A percentile compares a stretch with the other conserved stretches of the same genome.
phyloP scores from a whole-genome alignment of 2,113 vertebrate genomes.

The Equus quagga region DNA sequence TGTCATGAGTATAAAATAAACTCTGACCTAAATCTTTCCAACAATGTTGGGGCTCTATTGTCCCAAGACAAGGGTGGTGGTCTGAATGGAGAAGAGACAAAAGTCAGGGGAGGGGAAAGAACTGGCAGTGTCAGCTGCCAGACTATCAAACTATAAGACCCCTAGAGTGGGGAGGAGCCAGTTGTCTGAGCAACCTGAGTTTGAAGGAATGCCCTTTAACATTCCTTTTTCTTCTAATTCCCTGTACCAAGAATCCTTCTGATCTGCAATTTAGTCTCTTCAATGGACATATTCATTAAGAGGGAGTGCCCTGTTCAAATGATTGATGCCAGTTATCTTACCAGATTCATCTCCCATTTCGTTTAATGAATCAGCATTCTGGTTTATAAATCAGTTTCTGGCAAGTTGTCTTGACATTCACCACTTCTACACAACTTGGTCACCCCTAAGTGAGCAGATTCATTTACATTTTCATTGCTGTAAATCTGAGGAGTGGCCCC shows the following conservation, averaged over 20 bases:
- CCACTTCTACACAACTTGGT: constrained; percentile 54
- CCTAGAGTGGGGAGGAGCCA: not conserved
- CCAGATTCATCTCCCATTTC: constrained; percentile 68
- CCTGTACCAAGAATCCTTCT: not conserved
- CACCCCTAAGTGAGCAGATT: constrained; percentile 39
- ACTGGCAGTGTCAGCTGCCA: not conserved
- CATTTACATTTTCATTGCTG: constrained; percentile 61
- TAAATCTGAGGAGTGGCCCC: constrained; percentile 43
- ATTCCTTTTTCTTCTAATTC: constrained; percentile 21
- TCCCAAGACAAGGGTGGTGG: not conserved
- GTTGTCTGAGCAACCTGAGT: not conserved
- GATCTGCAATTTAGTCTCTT: constrained; percentile 50
- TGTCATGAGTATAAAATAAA: constrained; percentile 24
- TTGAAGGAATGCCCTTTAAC: not conserved
- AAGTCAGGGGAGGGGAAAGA: constrained; percentile 47
- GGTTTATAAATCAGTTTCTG: constrained; percentile 72
- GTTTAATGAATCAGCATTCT: constrained; percentile 75
- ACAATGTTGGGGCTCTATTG: not conserved
- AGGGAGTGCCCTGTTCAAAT: constrained; percentile 64
- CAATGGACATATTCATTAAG: constrained; percentile 59
- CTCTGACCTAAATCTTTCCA: constrained; percentile 30
- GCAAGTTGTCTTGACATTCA: constrained; percentile 62
- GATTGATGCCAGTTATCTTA: constrained; percentile 72
- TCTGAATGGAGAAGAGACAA: constrained; percentile 3
- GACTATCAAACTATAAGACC: not conserved